phyloP scores from a whole-genome alignment of 2,797 vertebrate species.

The Calcarius lapponicus region DNA sequence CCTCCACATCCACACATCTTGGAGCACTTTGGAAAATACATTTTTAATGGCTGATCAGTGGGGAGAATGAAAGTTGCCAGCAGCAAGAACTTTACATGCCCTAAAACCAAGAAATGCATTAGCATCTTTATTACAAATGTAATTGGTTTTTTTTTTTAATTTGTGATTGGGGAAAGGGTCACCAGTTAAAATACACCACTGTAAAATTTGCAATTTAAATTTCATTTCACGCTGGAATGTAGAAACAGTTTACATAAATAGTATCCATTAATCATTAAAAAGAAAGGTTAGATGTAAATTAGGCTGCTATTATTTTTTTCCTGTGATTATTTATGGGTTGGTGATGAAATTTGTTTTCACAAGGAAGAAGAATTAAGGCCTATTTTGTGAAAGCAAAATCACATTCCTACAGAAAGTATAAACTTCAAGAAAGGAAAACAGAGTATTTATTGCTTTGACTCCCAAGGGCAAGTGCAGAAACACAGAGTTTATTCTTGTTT shows the following conservation, averaged over 20 bases:
- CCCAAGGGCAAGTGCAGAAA: not conserved
- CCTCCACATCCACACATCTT: not conserved
- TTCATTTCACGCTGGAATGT: conserved; percentile 79
- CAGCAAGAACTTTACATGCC: conserved; percentile 53
- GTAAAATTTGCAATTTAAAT: conserved; percentile 83
- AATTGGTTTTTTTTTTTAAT: conserved; percentile 76
- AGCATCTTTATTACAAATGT: conserved; percentile 82
- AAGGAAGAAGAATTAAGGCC: conserved; percentile 32
- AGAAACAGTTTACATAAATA: conserved; percentile 79
- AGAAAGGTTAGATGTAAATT: conserved; percentile 80
- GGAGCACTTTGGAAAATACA: conserved; percentile 15
- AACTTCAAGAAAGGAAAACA: conserved; percentile 28
- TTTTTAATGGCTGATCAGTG: not conserved
- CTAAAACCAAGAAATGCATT: conserved; percentile 76
- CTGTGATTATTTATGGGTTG: conserved; percentile 70
- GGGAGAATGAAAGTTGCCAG: conserved; percentile 49
- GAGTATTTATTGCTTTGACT: conserved; percentile 20
- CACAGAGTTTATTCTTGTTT: not conserved
- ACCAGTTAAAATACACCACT: conserved; percentile 76
- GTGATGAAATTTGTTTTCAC: conserved; percentile 67
- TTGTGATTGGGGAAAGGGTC: conserved; percentile 77
- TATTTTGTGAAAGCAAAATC: conserved; percentile 55
- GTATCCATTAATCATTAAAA: conserved; percentile 81
- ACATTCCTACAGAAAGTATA: conserved; percentile 35
- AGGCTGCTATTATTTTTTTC: conserved; percentile 69